Base-by-base conservation (phyloP, 2,797 vertebrate genomes). In the Microhierax caerulescens region DNA sequence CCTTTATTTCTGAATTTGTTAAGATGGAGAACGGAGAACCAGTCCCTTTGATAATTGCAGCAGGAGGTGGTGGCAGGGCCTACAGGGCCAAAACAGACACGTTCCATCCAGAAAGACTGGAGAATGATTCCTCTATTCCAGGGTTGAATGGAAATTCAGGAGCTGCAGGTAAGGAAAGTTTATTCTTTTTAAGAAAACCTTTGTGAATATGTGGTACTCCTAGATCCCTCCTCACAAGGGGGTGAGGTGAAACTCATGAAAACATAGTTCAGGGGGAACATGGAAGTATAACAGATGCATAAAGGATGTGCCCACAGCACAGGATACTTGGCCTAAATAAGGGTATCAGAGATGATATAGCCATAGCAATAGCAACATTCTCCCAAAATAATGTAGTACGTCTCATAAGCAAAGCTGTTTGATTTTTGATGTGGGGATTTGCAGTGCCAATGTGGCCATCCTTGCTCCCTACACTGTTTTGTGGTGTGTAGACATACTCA, bases 51-150 rank as follows among this genome's bases (percentile, higher is more conserved):
- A 98, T 99, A 97, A 98, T 99, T 80, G 99, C 99, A 57, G 99
- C 99, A 34, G 99, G 99, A 20, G 99, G 99, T 79, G 99, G 99
- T 8, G 99, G 99, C 88, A 98, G 99, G 60, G 99, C 99, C 90
- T 99, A 99, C 88, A 99, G 98, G 96, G 99, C 99, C 98, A 99
- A 98, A 97, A 98, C 98, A 84, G 98, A 98, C 84, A 98, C 96
- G 11, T 97, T 98, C 93, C 98, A 98, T 96, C 97, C 98, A 85
- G 99, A 99, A 98, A 98, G 98, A 81, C 98, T 99, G 96, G 99
- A 99, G 96, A 98, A 98, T 87, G 98, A 99, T 95, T 98, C 98
- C 65, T 98, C 97, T 47, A 96, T 99, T 90, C 98, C 98, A 7
- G 99, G 99, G 88, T 94, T 98, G 92, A 99, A 99, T 25, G 99